phyloP scores from a whole-genome alignment of 2,797 vertebrate genomes.

The Scolopax bukidnonensis region DNA sequence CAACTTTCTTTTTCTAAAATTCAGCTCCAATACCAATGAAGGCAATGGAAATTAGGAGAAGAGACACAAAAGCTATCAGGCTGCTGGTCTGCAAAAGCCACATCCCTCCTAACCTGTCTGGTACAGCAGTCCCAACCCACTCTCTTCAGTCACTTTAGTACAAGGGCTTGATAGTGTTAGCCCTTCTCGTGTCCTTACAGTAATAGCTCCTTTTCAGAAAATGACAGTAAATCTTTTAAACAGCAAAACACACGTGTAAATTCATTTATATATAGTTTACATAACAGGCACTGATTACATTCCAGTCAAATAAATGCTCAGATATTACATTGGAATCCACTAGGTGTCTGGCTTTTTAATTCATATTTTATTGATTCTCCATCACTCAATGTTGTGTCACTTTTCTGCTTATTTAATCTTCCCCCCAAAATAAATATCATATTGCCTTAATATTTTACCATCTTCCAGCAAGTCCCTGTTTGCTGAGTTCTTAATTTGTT shows the following conservation, averaged over 20 bases:
- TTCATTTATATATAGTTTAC: background rate
- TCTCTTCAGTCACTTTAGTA: background rate
- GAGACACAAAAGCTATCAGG: background rate
- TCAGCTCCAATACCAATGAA: background rate
- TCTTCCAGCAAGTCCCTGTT: background rate
- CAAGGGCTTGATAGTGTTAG: background rate
- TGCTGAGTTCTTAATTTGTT: background rate
- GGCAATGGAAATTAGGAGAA: background rate
- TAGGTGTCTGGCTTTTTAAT: background rate
- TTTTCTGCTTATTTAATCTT: background rate
- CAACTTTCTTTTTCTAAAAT: background rate
- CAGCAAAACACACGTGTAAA: background rate
- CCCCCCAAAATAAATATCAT: background rate
- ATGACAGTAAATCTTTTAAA: background rate
- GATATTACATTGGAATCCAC: background rate
- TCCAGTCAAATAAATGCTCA: background rate
- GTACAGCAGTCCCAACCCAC: background rate
- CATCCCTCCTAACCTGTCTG: background rate
- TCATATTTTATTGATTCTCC: background rate
- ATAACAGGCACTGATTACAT: background rate
- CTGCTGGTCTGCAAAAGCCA: background rate
- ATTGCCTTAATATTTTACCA: background rate
- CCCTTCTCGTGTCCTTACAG: background rate
- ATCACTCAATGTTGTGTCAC: background rate
- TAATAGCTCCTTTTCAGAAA: background rate